These are phyloP conservation scores for Oreonectes daqikongensis DNA, from an alignment of 2,797 vertebrate genomes.

Conservation along the genomic window DNA sequence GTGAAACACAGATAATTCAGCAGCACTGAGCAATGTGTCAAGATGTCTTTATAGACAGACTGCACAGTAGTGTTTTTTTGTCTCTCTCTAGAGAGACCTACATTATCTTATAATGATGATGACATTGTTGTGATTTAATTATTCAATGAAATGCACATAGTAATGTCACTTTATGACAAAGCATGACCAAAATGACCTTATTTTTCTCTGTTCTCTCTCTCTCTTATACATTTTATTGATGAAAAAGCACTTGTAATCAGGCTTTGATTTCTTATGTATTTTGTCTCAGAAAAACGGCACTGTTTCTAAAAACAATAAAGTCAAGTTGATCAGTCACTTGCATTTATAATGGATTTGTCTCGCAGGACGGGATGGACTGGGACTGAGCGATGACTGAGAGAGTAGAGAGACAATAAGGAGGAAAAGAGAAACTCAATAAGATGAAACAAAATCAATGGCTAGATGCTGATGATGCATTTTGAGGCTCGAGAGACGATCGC, in stretches of 20 bases:
- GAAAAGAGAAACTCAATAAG: conserved; percentile 42
- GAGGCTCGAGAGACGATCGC: conserved; percentile 39
- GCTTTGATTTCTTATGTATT: conserved; percentile 3
- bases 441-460: conserved; percentile 42
- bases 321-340: conserved; percentile 40
- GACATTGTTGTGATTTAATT: conserved; percentile 36
- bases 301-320: conserved; percentile 37
- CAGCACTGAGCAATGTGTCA: conserved; percentile 9
- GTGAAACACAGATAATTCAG: conserved; percentile 24
- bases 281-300: conserved; percentile 4
- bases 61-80: not conserved
- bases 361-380: conserved; percentile 29
- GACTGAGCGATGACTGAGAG: conserved; percentile 31
- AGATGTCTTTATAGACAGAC: conserved; percentile 8
- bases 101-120: conserved; percentile 11
- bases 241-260: not conserved
- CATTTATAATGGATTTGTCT: conserved; percentile 40
- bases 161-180: conserved; percentile 2
- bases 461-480: conserved; percentile 54
- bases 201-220: conserved; percentile 5
- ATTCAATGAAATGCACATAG: conserved; percentile 5
- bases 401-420: conserved; percentile 23
- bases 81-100: conserved; percentile 5
- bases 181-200: not conserved
- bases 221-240: conserved; percentile 9